A percentile compares a stretch with the other conserved stretches of the same genome.
phyloP scores from a whole-genome alignment of 1,140 invertebrate species.

The Psilanteris sp. region DNA sequence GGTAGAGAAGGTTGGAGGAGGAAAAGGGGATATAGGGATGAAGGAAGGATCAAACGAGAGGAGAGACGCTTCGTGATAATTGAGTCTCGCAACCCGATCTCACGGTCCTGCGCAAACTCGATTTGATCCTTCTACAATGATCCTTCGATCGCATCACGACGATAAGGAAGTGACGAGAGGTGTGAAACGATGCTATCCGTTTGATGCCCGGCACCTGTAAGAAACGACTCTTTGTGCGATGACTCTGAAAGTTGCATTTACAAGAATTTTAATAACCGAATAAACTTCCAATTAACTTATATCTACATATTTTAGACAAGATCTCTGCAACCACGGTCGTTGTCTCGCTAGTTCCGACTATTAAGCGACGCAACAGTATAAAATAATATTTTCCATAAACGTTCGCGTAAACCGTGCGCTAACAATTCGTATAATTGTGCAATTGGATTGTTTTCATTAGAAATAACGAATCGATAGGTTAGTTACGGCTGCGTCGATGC shows the following conservation, averaged over 20 bases:
- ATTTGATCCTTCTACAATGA: constrained; percentile 60
- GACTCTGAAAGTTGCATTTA: constrained; percentile 1
- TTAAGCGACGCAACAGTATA: too few species aligned
- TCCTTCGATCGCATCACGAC: constrained; percentile 58
- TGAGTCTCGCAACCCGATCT: constrained; percentile 61
- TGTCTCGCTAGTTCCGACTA: too few species aligned
- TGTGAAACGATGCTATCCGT: constrained; percentile 60
- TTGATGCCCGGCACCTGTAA: constrained; percentile 45
- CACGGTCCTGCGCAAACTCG: constrained; percentile 58
- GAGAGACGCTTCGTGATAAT: constrained; percentile 58
- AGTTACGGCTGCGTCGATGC: too few species aligned
- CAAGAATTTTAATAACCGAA: constrained; percentile 32
- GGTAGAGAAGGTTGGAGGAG: constrained; percentile 44
- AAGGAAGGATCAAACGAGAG: constrained; percentile 48
- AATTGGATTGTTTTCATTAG: too few species aligned
- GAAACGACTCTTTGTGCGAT: constrained; percentile 42
- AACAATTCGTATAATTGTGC: too few species aligned
- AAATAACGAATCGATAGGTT: too few species aligned
- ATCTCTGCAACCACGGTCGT: too few species aligned
- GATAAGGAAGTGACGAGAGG: constrained; percentile 64
- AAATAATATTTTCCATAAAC: too few species aligned
- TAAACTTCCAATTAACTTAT: constrained; percentile 20
- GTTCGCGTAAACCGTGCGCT: too few species aligned
- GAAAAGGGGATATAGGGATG: constrained; percentile 31
- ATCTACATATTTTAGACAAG: background rate